Evolutionary conservation across 2,113 vertebrate genomes (phyloP).

Genomic region (Excalfactoria chinensis): DNA sequence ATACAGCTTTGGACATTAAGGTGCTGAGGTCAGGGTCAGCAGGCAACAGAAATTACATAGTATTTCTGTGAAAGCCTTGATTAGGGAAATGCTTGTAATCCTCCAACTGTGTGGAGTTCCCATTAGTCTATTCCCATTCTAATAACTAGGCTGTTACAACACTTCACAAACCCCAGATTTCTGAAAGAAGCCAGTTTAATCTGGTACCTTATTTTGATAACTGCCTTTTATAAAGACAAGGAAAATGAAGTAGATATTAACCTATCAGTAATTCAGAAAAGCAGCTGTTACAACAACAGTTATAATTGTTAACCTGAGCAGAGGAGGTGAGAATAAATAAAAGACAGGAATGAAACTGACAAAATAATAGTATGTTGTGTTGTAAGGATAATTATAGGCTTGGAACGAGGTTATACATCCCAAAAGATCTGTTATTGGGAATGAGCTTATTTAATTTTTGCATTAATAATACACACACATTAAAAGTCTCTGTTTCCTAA

Average conservation of each 20-base stretch:
- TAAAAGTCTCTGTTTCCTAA: constrained; percentile 40
- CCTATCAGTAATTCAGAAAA: constrained; percentile 46
- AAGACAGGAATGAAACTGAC: constrained; percentile 31
- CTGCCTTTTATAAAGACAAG: constrained; percentile 22
- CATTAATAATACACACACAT: constrained; percentile 10
- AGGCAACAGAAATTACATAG: background rate
- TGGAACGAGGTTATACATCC: constrained; percentile 31
- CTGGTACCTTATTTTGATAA: background rate
- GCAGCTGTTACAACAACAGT: constrained; percentile 44
- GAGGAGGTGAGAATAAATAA: constrained; percentile 30
- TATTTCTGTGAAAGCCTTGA: background rate
- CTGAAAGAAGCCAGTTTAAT: background rate
- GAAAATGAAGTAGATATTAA: constrained; percentile 17
- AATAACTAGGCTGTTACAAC: background rate
- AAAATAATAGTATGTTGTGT: constrained; percentile 36
- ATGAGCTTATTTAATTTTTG: constrained; percentile 54
- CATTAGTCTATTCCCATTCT: background rate
- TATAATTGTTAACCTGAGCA: constrained; percentile 53
- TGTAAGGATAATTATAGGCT: constrained; percentile 50
- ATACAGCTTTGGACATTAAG: background rate
- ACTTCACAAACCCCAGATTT: background rate
- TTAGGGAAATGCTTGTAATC: background rate
- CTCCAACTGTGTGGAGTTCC: background rate
- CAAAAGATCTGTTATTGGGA: constrained; percentile 27
- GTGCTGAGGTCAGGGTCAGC: background rate